Evolutionary conservation across 1,140 invertebrate genomes (phyloP).

Genomic region (Microplitis demolitor): DNA sequence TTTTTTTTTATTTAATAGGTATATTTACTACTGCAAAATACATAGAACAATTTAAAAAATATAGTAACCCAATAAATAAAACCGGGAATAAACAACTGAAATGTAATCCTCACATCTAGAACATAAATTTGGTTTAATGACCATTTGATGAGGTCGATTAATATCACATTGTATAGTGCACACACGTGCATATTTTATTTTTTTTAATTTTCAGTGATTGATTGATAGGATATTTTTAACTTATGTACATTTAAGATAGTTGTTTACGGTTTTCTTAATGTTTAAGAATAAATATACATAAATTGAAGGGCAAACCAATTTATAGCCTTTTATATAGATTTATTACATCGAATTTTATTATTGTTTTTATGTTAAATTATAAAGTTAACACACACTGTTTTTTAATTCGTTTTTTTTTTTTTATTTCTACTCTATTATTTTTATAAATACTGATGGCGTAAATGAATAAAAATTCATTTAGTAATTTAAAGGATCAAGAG

Average conservation of each 20-base stretch:
- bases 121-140: conserved; percentile 20
- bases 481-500: too few species aligned
- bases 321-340: too few species aligned
- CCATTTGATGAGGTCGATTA: conserved; percentile 24
- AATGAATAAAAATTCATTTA: too few species aligned
- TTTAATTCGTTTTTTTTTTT: too few species aligned
- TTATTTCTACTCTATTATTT: too few species aligned
- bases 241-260: not conserved
- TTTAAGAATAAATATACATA: not conserved
- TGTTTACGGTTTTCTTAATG: not conserved
- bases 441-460: too few species aligned
- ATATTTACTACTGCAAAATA: too few species aligned
- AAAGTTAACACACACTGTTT: too few species aligned
- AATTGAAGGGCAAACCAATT: too few species aligned
- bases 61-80: not conserved
- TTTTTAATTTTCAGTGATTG: not conserved
- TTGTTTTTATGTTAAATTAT: too few species aligned
- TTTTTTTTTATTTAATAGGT: too few species aligned
- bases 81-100: not conserved
- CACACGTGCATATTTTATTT: conserved; percentile 1
- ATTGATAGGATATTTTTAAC: not conserved
- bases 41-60: not conserved
- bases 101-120: not conserved
- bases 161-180: conserved; percentile 15
- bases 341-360: too few species aligned